Evolutionary conservation across 2,113 vertebrate genomes (phyloP), one percentile per base, ranked within the genome.

Genomic region (Carassius carassius): DNA sequence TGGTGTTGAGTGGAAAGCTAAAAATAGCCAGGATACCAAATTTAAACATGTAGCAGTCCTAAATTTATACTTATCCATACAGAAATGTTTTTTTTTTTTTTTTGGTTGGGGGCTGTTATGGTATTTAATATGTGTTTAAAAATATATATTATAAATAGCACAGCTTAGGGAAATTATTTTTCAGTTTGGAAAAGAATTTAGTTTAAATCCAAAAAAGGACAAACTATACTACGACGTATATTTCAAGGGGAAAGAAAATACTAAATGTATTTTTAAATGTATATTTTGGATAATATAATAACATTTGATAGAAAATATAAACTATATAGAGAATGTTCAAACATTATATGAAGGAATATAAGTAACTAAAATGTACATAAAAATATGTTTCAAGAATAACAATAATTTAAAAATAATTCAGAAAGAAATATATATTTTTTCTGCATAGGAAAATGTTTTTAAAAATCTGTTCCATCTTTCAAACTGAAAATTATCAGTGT

Each of bases 1-100:
- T 21, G 44, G 32, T 82, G 62, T 81, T 69, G 63, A 81, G 25
- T 32, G 79, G 44, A 44, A 81, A 32, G 11, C 67, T 83, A 83
- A 87, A 87, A 82, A 78, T 78, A 87, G 63, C 1, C 79, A 81
- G 25, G 74, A 79, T 65, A 47, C 47, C 56, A 54, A 82, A 73
- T 73, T 73, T 74, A 78, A 87, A 78, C 74, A 37, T 6, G 63
- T 9, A 44, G n/a, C 23, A 29, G 7, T 58, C n/a, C 19, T 54
- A 29, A 85, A 54, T 21, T n/a, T 73, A 49, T 23, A 25, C n/a
- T 14, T 13, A 23, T n/a, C 70, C 41, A 47, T 25, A 47, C 1
- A 23, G 2, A 21, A 70, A 12, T 14, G n/a, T 73, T 47, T 47
- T 47, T 12, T 13, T 14, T 14, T 12, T 47, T 12, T 47, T 3